phyloP scores from a whole-genome alignment of 2,888 invertebrate species.

The Mythimna impura region DNA sequence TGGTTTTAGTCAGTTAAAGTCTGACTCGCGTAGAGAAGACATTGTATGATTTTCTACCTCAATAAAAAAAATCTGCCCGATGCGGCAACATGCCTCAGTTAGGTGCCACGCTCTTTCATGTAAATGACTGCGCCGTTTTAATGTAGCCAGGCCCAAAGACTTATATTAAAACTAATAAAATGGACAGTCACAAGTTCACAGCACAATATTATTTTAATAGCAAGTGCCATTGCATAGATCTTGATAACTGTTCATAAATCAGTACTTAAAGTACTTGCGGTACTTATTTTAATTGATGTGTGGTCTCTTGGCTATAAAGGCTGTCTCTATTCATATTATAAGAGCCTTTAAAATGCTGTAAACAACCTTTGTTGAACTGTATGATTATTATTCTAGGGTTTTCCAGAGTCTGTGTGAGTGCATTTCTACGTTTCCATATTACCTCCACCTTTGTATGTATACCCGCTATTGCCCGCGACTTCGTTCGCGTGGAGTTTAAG shows the following conservation, averaged over 20 bases:
- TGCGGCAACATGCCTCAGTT: no score
- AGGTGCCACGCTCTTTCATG: no score
- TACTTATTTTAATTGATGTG: slow-evolving; percentile 37
- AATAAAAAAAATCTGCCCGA: no score
- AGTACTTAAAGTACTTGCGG: slow-evolving; percentile 21
- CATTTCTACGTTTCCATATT: background rate
- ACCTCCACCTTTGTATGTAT: background rate
- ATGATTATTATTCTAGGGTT: slow-evolving; percentile 1
- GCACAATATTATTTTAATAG: slow-evolving; percentile 39
- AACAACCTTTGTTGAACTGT: background rate
- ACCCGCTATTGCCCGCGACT: no score
- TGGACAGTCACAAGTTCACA: slow-evolving; percentile 50
- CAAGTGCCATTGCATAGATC: slow-evolving; percentile 23
- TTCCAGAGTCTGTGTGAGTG: no score
- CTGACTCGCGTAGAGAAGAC: no score
- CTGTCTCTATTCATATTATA: slow-evolving; percentile 12
- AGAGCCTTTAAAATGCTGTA: slow-evolving; percentile 4
- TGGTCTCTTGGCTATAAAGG: slow-evolving; percentile 30
- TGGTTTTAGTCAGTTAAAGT: no score
- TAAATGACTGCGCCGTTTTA: no score
- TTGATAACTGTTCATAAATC: slow-evolving; percentile 24
- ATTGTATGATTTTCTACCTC: no score
- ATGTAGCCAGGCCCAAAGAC: background rate
- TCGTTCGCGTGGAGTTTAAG: no score
- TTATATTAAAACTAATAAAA: slow-evolving; percentile 38